phyloP scores from a whole-genome alignment of 2,113 vertebrate species.

The Charina bottae region DNA sequence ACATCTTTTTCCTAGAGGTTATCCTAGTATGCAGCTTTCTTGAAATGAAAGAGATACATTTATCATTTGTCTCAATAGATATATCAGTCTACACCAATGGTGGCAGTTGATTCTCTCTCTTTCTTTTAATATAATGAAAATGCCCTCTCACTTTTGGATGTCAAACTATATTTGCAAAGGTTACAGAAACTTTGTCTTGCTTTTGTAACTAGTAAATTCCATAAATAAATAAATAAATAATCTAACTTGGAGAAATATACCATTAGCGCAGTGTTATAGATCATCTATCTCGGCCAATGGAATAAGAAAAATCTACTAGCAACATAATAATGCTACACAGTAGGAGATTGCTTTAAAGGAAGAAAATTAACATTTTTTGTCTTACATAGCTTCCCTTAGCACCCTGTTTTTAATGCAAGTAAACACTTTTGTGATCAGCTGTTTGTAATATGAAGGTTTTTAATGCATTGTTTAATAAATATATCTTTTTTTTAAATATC shows the following conservation, averaged over 20 bases:
- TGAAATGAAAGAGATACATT: background rate
- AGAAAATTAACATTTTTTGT: background rate
- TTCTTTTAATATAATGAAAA: background rate
- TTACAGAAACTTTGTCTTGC: background rate
- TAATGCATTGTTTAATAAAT: background rate
- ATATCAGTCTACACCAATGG: background rate
- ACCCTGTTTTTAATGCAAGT: background rate
- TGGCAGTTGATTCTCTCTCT: background rate
- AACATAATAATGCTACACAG: background rate
- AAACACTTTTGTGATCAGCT: background rate
- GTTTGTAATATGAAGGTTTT: background rate
- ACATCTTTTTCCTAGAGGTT: background rate
- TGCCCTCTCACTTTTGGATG: background rate
- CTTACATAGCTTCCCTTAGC: background rate
- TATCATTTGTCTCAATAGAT: background rate
- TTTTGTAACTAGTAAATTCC: background rate
- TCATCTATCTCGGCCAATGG: background rate
- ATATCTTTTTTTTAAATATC: background rate
- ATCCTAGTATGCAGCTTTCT: background rate
- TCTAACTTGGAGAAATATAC: background rate
- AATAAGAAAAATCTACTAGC: background rate
- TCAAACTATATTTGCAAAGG: background rate
- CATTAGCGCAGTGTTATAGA: background rate
- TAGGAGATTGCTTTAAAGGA: background rate
- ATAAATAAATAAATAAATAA: background rate